phyloP scores from a whole-genome alignment of 2,888 invertebrate species.

The Dichetophora obliterata region DNA sequence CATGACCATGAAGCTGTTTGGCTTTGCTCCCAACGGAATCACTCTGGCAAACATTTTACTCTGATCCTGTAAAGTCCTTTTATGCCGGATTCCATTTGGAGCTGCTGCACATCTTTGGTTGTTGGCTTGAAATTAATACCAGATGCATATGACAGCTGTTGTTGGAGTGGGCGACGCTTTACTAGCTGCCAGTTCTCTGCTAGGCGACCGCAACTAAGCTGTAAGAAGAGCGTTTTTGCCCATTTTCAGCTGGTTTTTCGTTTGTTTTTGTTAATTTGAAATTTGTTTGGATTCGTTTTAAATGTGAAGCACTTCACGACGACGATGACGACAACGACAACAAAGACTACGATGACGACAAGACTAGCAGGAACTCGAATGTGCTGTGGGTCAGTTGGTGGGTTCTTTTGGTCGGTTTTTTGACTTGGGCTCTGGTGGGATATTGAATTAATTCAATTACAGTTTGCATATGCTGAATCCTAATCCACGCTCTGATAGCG shows the following conservation, averaged over 20 bases:
- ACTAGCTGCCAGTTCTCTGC: neutral
- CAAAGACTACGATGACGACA: neutral
- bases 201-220: neutral
- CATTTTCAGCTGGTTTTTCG: neutral
- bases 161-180: neutral
- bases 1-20: neutral
- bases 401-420: neutral
- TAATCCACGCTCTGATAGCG: neutral
- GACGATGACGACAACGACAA: neutral
- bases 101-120: neutral
- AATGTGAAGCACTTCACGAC: neutral
- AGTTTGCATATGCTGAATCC: conserved; percentile 28
- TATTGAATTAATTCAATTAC: conserved; percentile 39
- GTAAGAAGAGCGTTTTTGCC: neutral
- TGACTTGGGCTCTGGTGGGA: neutral
- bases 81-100: neutral
- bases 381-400: neutral
- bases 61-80: neutral
- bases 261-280: conserved; percentile 33
- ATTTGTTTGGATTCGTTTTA: conserved; percentile 22
- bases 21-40: neutral
- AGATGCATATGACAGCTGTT: neutral
- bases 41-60: neutral
- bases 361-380: neutral
- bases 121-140: neutral